Conservation (phyloP, 2,113 vertebrate species). For the Eleginops maclovinus region DNA sequence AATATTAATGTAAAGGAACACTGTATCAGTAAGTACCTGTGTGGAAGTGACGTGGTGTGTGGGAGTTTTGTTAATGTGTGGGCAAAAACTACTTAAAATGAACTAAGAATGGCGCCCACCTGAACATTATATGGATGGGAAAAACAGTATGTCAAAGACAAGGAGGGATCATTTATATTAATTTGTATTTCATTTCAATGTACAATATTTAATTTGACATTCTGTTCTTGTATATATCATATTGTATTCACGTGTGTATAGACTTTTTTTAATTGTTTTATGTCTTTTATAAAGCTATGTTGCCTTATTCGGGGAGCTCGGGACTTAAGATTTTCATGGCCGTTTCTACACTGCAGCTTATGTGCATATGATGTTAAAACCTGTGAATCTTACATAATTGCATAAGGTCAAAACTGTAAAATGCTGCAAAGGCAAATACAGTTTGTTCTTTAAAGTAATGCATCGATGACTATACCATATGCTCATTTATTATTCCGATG, state of each 20-base stretch:
- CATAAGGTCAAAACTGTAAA: conserved; percentile 1
- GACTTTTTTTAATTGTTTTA: too few species aligned
- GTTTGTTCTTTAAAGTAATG: conserved; percentile 2
- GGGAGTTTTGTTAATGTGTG: neutral
- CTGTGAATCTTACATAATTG: too few species aligned
- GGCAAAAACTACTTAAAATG: conserved; percentile 14
- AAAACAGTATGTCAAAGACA: neutral
- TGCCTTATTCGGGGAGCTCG: too few species aligned
- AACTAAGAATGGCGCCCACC: neutral
- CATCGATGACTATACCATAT: conserved; percentile 3
- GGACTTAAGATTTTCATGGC: too few species aligned
- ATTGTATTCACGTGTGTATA: too few species aligned
- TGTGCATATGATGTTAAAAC: too few species aligned
- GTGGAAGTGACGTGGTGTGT: conserved; percentile 10
- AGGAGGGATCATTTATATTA: neutral
- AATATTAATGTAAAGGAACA: conserved; percentile 52
- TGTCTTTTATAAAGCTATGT: too few species aligned
- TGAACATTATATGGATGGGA: neutral
- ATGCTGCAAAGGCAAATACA: too few species aligned
- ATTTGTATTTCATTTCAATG: too few species aligned
- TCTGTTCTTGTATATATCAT: too few species aligned
- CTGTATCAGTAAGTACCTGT: conserved; percentile 24
- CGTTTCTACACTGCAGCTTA: too few species aligned
- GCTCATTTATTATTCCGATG: conserved; percentile 32
- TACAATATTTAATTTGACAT: too few species aligned